Evolutionary conservation across 2,113 vertebrate genomes (phyloP).

Genomic region (Podiceps cristatus): DNA sequence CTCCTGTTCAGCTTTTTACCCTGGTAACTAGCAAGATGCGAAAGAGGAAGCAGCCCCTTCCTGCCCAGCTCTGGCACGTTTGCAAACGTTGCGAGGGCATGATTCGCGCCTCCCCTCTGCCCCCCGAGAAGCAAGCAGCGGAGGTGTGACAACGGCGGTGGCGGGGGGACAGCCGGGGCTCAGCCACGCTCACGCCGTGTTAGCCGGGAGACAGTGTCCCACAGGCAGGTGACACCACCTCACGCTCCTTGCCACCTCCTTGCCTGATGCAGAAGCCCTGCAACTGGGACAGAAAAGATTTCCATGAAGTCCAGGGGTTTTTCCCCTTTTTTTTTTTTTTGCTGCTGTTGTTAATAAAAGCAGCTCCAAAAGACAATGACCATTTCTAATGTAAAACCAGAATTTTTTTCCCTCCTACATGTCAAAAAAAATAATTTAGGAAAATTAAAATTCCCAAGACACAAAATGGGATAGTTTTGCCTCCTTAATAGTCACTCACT

Average conservation of each 20-base stretch:
- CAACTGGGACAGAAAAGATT: background rate
- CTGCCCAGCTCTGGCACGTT: background rate
- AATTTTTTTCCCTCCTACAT: background rate
- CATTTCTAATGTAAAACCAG: background rate
- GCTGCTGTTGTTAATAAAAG: background rate
- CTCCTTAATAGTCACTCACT: background rate
- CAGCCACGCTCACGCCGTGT: fast-evolving
- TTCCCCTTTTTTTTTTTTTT: background rate
- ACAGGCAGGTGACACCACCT: background rate
- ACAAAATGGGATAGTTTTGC: background rate
- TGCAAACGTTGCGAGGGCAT: fast-evolving
- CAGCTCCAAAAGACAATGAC: background rate
- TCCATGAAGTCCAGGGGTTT: background rate
- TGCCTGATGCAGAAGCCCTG: fast-evolving
- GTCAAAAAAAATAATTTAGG: background rate
- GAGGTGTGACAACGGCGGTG: background rate
- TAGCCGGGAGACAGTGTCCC: fast-evolving
- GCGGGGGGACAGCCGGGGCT: fast-evolving
- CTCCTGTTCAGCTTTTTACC: background rate
- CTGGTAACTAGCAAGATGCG: background rate
- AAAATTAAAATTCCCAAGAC: background rate
- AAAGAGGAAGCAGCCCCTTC: slow-evolving; percentile 21
- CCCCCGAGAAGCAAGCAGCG: fast-evolving
- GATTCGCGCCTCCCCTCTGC: background rate
- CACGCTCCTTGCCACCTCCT: background rate